phyloP scores from a whole-genome alignment of 2,888 invertebrate species.

The Tineola bisselliella region DNA sequence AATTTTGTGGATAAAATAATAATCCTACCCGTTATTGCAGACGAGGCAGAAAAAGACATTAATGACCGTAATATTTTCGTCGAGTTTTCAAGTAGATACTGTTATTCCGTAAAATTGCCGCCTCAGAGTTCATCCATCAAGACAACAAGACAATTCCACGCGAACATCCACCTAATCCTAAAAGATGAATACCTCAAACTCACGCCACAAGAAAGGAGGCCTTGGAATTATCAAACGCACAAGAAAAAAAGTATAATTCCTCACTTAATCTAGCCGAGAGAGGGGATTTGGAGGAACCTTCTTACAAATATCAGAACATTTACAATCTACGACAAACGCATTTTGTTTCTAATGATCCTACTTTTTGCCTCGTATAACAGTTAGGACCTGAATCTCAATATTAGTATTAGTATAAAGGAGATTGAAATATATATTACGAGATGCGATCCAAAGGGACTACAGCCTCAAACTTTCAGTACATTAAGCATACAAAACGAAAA shows the following conservation, averaged over 20 bases:
- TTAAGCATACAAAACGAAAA: constrained; percentile 34
- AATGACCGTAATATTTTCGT: constrained; percentile 1
- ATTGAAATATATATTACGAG: not conserved
- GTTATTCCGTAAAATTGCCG: constrained; percentile 11
- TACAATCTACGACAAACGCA: constrained; percentile 33
- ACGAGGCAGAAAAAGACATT: not conserved
- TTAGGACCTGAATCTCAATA: not conserved
- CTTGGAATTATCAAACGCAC: constrained; percentile 13
- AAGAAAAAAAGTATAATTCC: constrained; percentile 56
- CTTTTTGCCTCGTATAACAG: not conserved
- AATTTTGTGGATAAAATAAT: not conserved
- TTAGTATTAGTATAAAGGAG: not conserved
- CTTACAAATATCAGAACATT: constrained; percentile 44
- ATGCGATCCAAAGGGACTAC: not conserved
- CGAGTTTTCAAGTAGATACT: not conserved
- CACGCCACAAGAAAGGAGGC: constrained; percentile 25
- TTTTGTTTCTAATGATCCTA: not conserved
- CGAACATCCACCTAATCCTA: constrained; percentile 47
- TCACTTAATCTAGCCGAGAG: constrained; percentile 48
- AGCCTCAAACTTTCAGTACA: constrained; percentile 27
- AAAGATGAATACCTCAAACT: constrained; percentile 63
- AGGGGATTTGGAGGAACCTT: constrained; percentile 28
- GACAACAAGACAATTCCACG: constrained; percentile 32
- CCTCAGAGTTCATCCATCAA: constrained; percentile 45
- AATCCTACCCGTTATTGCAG: constrained; percentile 6